Conservation (phyloP, 2,888 invertebrate genomes). For the Lasioglossum leucozonium region DNA sequence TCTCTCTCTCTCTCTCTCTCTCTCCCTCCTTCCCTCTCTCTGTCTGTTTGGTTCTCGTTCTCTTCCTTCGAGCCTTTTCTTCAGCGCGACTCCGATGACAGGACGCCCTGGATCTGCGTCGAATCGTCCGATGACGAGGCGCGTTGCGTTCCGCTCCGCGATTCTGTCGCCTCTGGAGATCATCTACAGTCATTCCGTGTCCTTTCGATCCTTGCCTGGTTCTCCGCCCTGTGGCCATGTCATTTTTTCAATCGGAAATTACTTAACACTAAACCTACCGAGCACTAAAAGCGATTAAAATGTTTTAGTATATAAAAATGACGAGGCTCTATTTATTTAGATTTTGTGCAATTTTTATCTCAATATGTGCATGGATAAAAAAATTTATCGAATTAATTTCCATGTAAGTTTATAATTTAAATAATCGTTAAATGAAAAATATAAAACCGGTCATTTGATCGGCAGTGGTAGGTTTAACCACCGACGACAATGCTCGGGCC, state of each 20-base stretch:
- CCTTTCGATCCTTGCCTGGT: conserved; percentile 8
- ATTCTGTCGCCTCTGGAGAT: conserved; percentile 42
- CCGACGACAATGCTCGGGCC: not conserved
- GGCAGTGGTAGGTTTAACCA: too few species aligned
- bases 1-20: not conserved
- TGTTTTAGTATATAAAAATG: too few species aligned
- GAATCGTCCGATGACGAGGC: conserved; percentile 64
- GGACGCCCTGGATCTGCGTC: conserved; percentile 55
- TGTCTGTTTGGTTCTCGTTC: not conserved
- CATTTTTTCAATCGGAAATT: not conserved
- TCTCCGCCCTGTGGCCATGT: not conserved
- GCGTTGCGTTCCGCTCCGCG: conserved; percentile 27
- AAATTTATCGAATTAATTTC: too few species aligned
- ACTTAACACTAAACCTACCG: too few species aligned
- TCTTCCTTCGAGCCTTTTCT: conserved; percentile 25
- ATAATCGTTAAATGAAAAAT: too few species aligned
- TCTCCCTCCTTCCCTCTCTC: not conserved
- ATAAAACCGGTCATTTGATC: too few species aligned
- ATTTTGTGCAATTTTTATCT: too few species aligned
- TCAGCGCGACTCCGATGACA: conserved; percentile 42
- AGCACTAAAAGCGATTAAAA: too few species aligned
- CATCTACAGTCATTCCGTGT: conserved; percentile 11
- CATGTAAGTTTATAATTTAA: too few species aligned
- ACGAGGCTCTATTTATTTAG: too few species aligned
- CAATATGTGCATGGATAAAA: too few species aligned